These are phyloP conservation scores for Anhinga rufa DNA, from an alignment of 2,113 vertebrate genomes.

Conservation along the genomic window DNA sequence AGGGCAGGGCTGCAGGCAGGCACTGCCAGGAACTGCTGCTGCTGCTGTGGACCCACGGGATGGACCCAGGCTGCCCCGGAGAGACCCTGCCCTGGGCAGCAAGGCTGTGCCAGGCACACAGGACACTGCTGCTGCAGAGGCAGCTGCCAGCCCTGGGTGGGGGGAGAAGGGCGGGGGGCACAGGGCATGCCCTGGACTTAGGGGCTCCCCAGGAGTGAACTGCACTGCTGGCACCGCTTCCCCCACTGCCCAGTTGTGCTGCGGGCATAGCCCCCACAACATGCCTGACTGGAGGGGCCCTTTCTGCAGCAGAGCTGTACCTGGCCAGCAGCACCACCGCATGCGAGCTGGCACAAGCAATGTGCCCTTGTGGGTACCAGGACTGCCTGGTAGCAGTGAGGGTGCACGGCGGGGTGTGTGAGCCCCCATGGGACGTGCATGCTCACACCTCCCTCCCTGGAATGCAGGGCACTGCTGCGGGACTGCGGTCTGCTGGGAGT, in stretches of 20 bases:
- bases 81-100: accelerated
- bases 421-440: accelerated
- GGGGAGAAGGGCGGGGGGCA: neutral
- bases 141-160: neutral
- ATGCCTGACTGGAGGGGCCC: neutral
- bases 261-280: neutral
- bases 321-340: accelerated
- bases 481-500: neutral
- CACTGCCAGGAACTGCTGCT: neutral
- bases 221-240: too few species aligned
- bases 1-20: neutral
- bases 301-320: neutral
- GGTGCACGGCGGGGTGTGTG: accelerated
- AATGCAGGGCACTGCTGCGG: neutral
- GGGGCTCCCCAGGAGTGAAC: neutral
- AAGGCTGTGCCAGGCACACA: neutral
- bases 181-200: neutral
- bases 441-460: neutral
- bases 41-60: neutral
- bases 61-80: accelerated
- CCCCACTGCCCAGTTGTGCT: neutral
- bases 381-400: accelerated
- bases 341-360: neutral
- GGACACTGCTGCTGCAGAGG: neutral
- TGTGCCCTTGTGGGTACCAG: neutral